Percentiles rank a stretch among this genome's conserved stretches.
phyloP scores from a whole-genome alignment of 2,113 vertebrate genomes.

The Pogona vitticeps region DNA sequence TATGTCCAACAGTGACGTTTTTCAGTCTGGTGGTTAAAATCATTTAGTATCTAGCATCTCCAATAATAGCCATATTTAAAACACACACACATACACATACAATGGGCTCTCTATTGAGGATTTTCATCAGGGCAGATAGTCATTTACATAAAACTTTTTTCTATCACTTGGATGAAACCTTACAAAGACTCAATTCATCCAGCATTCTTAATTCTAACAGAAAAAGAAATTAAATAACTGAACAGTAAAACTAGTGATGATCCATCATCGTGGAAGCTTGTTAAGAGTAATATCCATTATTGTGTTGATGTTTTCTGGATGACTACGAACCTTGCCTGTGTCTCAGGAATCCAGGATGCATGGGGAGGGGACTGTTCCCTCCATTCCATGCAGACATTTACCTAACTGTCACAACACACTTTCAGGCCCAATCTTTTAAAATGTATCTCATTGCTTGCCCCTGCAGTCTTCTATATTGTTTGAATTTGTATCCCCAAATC shows the following conservation, averaged over 20 bases:
- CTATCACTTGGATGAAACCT: conserved; percentile 74
- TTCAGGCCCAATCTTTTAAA: neutral
- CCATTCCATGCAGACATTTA: too few species aligned
- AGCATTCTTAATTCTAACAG: conserved; percentile 77
- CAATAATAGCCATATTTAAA: conserved; percentile 78
- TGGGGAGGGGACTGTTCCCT: too few species aligned
- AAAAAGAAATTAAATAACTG: conserved; percentile 55
- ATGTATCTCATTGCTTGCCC: neutral
- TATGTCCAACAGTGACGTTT: conserved; percentile 73
- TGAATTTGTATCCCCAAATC: neutral
- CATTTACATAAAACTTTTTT: conserved; percentile 80
- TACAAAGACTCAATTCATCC: conserved; percentile 82
- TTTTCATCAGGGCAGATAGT: conserved; percentile 75
- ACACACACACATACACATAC: conserved; percentile 55
- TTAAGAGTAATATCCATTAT: conserved; percentile 45
- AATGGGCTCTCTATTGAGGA: conserved; percentile 77
- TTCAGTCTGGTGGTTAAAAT: conserved; percentile 79
- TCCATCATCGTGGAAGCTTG: conserved; percentile 53
- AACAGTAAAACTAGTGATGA: conserved; percentile 70
- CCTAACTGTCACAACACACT: neutral
- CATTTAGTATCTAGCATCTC: conserved; percentile 77
- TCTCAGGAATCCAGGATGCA: neutral
- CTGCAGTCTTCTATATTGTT: neutral
- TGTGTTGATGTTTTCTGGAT: conserved; percentile 46
- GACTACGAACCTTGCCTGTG: neutral